These are phyloP conservation scores for Actinemys pallida DNA, from an alignment of 2,113 vertebrate genomes.

Conservation along the genomic window DNA sequence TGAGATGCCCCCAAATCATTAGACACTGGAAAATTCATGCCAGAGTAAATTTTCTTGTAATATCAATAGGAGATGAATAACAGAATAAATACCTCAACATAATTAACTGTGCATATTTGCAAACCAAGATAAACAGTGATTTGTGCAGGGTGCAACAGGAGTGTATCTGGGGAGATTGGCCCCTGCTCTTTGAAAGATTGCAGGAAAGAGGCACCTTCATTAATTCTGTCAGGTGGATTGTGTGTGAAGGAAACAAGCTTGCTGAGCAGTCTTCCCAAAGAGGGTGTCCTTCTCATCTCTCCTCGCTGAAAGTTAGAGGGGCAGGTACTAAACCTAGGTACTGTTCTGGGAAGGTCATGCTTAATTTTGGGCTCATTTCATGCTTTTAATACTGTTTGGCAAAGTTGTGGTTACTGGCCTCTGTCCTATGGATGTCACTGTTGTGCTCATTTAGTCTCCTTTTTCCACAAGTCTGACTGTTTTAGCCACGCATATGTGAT, in stretches of 20 bases:
- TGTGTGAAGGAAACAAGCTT: not conserved
- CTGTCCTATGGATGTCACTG: slow-evolving; percentile 67
- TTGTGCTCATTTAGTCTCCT: slow-evolving; percentile 50
- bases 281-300: not conserved
- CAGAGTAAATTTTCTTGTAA: no score
- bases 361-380: not conserved
- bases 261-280: not conserved
- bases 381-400: not conserved
- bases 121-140: not conserved
- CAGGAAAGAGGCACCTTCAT: not conserved
- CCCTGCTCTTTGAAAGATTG: no score
- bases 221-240: not conserved
- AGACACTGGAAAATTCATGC: no score
- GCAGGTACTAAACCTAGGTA: no score
- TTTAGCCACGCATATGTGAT: not conserved
- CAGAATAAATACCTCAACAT: not conserved
- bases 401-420: not conserved
- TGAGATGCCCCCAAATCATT: no score
- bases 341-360: no score
- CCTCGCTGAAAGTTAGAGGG: not conserved
- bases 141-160: no score
- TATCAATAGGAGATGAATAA: no score
- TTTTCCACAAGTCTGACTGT: not conserved
- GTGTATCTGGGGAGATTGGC: no score
- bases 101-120: not conserved